These are phyloP conservation scores for Cassiopea xamachana DNA, from an alignment of 30 jellyfish, hydroid and myxozoan species.

Conservation along the genomic window DNA sequence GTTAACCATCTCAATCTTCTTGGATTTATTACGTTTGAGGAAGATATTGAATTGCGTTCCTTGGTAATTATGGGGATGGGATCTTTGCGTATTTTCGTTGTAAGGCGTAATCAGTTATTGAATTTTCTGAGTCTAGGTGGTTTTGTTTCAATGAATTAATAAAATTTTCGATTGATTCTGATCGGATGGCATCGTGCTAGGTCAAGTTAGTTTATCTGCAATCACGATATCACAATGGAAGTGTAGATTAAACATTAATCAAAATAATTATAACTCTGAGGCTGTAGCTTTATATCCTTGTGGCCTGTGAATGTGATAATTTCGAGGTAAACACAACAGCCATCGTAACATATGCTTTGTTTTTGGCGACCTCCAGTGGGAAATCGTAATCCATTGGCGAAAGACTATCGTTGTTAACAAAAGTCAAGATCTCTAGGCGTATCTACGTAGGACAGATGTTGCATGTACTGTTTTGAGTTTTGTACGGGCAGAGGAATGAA, in stretches of 20 bases:
- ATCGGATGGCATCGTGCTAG: neutral
- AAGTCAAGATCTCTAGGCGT: conserved; percentile 50
- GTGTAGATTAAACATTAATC: neutral
- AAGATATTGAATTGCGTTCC: neutral
- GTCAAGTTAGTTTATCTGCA: neutral
- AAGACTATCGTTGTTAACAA: neutral
- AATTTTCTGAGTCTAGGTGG: neutral
- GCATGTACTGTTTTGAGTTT: neutral
- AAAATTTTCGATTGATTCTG: neutral
- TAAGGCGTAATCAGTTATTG: neutral
- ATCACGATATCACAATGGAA: neutral
- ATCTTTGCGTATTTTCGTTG: neutral
- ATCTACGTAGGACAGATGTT: conserved; percentile 67
- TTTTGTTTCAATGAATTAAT: neutral
- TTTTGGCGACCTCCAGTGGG: neutral
- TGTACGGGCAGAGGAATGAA: conserved; percentile 20
- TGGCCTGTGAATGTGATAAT: conserved; percentile 9
- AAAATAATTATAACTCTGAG: conserved; percentile 17
- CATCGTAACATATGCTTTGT: conserved; percentile 19
- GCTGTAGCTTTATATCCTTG: conserved; percentile 18
- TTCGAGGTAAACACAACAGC: conserved; percentile 17
- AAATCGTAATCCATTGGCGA: neutral
- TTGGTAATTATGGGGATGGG: neutral
- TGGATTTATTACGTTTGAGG: no score
- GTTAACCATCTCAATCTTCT: no score